Evolutionary conservation across 53 echinoderm and acorn worm genomes (phyloP), one percentile per base, ranked within the genome.

Genomic region (Holothuria leucospilota): DNA sequence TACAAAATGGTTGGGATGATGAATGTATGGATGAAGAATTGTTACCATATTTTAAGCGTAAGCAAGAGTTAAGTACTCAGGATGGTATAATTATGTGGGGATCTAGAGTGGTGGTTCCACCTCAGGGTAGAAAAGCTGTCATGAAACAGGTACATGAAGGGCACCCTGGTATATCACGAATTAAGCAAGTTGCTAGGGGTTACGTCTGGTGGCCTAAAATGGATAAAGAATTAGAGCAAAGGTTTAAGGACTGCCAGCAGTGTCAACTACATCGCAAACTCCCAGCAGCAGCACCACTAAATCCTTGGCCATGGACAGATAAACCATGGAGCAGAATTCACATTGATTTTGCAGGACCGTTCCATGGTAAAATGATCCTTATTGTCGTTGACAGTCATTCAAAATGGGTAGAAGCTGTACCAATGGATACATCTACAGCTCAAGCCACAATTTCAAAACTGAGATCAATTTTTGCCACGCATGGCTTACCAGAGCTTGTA

Each of bases 201-300:
- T 92, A 29, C 59, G 71, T 85, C 1, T 92, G 88, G 88, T 92
- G 88, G 88, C 85, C 88, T 61, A 16, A 63, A 9, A 83, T 91
- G 40, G 88, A 91, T 40, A 63, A 84, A 13, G 21, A 88, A 58
- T 25, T 88, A 20, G 78, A 88, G 42, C 59, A 63, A 0, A 88
- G 81, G 1, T 81, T 49, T 13, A 49, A 6, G 49, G 49, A 49
- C 49, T 49, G 49, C 8, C 49, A 49, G 49, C 9, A 49, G 13
- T 84, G 77, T 39, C 88, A 91, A 29, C 59, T 84, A 24, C n/a
- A 91, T 30, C 79, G 88, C 20, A 53, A 68, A 42, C 63, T 8
- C 11, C 92, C 88, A 16, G 46, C 88, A 13, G 28, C 40, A 0
- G 86, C 88, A 40, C 88, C 88, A 20, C 85, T 88, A 5, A 68